Evolutionary conservation across 2,888 invertebrate species (phyloP).

Genomic region (Auanema freiburgensis): DNA sequence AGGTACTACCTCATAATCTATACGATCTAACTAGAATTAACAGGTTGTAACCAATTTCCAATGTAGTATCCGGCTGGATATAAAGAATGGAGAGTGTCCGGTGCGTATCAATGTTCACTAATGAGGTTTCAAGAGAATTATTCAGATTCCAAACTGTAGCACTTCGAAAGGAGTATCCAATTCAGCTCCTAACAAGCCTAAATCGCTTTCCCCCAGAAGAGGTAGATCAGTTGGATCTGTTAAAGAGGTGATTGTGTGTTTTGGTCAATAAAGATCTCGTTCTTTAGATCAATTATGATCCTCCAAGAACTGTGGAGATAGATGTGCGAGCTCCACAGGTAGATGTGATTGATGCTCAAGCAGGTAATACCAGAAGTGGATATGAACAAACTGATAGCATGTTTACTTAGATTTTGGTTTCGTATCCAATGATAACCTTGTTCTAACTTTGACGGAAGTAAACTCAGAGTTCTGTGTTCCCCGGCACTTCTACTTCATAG

Average conservation of each 20-base stretch:
- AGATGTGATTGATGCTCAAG: slow-evolving; percentile 21
- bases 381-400: too few species aligned
- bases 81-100: slow-evolving; percentile 56
- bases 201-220: not conserved
- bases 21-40: not conserved
- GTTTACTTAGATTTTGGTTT: not conserved
- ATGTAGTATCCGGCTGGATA: slow-evolving; percentile 59
- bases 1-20: slow-evolving; percentile 15
- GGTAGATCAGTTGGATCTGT: slow-evolving; percentile 5
- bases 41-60: slow-evolving; percentile 63
- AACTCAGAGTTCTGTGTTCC: too few species aligned
- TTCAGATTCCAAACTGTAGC: slow-evolving; percentile 18
- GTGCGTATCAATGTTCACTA: slow-evolving; percentile 29
- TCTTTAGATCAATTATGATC: not conserved
- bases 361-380: slow-evolving; percentile 7
- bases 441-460: not conserved
- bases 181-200: not conserved
- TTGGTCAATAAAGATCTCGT: not conserved
- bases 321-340: slow-evolving; percentile 20
- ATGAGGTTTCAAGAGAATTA: too few species aligned
- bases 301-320: slow-evolving; percentile 1
- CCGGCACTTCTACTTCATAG: too few species aligned
- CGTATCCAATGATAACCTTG: not conserved
- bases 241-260: slow-evolving; percentile 13
- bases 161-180: not conserved